Evolutionary conservation across 2,797 vertebrate genomes (phyloP).

Genomic region (Peromyscus eremicus): DNA sequence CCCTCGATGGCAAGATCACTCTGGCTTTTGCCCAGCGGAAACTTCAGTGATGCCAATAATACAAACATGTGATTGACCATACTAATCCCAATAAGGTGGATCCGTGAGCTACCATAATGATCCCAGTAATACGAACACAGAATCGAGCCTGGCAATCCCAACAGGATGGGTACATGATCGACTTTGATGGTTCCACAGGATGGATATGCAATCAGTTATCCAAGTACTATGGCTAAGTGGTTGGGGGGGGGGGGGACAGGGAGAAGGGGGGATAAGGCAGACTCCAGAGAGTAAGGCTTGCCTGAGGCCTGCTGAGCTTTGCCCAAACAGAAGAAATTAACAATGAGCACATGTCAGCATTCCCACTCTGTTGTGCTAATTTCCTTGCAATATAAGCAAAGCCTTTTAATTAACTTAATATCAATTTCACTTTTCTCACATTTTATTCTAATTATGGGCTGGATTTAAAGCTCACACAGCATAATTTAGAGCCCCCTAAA

Average conservation of each 20-base stretch:
- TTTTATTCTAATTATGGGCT: constrained; percentile 76
- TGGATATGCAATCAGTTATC: neutral
- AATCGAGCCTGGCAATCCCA: neutral
- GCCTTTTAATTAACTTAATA: constrained; percentile 84
- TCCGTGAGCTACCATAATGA: neutral
- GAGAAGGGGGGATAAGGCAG: neutral
- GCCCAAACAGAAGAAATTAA: constrained; percentile 45
- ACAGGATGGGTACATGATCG: neutral
- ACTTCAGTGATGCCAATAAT: neutral
- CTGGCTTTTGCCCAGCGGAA: neutral
- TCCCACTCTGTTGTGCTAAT: constrained; percentile 65
- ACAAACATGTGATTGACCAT: neutral
- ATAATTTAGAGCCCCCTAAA: constrained; percentile 71
- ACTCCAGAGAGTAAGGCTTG: neutral
- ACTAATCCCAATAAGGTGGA: neutral
- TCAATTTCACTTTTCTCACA: constrained; percentile 80
- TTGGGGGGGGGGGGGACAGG: neutral
- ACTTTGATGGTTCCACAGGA: neutral
- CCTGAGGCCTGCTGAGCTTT: neutral
- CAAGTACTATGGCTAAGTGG: neutral
- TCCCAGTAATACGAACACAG: too few species aligned
- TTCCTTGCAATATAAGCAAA: constrained; percentile 79
- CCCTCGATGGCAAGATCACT: neutral
- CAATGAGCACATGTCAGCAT: constrained; percentile 65
- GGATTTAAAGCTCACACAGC: constrained; percentile 74